Conservation (phyloP, 2,797 vertebrate genomes). For the Sebastes iracundus region DNA sequence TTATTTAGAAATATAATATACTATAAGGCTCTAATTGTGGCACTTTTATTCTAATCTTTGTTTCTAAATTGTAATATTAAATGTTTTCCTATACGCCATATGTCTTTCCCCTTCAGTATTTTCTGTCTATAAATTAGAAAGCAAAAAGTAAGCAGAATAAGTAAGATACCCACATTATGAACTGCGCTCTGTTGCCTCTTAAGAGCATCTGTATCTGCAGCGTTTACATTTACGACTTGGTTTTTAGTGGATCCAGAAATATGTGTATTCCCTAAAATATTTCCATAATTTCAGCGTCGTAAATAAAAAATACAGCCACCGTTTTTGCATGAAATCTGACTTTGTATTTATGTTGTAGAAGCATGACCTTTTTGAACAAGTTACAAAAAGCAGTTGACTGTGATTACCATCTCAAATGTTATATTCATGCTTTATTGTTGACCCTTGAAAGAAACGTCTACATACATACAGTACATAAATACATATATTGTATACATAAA, state of each 20-base stretch:
- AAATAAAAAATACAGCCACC: slow-evolving; percentile 8
- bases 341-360: slow-evolving; percentile 43
- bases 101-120: not conserved
- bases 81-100: not conserved
- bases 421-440: slow-evolving; percentile 85
- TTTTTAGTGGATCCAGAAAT: not conserved
- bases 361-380: slow-evolving; percentile 5
- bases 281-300: not conserved
- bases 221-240: not conserved
- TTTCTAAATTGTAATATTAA: not conserved
- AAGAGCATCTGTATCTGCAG: not conserved
- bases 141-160: not conserved
- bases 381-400: slow-evolving; percentile 52
- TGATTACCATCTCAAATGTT: slow-evolving; percentile 68
- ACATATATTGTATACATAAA: slow-evolving; percentile 79
- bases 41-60: not conserved
- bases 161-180: not conserved
- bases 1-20: not conserved
- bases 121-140: not conserved
- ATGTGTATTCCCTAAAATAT: not conserved
- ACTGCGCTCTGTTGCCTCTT: not conserved
- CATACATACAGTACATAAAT: slow-evolving; percentile 65
- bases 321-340: slow-evolving; percentile 33
- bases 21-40: not conserved
- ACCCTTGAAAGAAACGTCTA: slow-evolving; percentile 70